Percentiles rank a stretch among this genome's conserved stretches.
Evolutionary conservation across 53 echinoderm and acorn worm species (phyloP).

Genomic region (Holothuria leucospilota): DNA sequence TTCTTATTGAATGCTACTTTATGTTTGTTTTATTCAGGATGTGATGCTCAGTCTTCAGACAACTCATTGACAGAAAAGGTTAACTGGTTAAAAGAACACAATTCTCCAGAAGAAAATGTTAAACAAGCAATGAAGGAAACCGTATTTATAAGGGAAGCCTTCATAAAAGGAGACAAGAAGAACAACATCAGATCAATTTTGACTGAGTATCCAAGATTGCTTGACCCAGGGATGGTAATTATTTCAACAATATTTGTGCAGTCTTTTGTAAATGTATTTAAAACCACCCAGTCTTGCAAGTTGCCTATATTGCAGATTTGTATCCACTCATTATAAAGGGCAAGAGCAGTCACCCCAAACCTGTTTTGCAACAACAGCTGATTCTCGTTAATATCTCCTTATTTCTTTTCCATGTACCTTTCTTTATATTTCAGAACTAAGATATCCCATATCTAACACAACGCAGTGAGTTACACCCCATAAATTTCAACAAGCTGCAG

Average conservation of each 20-base stretch:
- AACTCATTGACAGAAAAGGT: not conserved
- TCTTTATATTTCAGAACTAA: too few species aligned
- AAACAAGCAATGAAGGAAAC: not conserved
- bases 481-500: too few species aligned
- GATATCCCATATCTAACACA: too few species aligned
- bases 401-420: too few species aligned
- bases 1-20: too few species aligned
- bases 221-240: constrained; percentile 49
- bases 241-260: not conserved
- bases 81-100: constrained; percentile 19
- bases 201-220: constrained; percentile 53
- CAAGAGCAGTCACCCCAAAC: too few species aligned
- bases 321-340: not conserved
- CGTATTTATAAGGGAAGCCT: constrained; percentile 2
- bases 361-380: too few species aligned
- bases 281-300: not conserved
- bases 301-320: constrained; percentile 7
- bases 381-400: too few species aligned
- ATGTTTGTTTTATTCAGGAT: too few species aligned
- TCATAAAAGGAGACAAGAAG: constrained; percentile 23
- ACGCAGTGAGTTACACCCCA: too few species aligned
- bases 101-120: constrained; percentile 2
- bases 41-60: too few species aligned
- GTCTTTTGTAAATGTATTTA: not conserved
- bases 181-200: constrained; percentile 30